These are phyloP conservation scores for Gasterosteus aculeatus DNA, from an alignment of 2,113 vertebrate species.

Conservation along the genomic window DNA sequence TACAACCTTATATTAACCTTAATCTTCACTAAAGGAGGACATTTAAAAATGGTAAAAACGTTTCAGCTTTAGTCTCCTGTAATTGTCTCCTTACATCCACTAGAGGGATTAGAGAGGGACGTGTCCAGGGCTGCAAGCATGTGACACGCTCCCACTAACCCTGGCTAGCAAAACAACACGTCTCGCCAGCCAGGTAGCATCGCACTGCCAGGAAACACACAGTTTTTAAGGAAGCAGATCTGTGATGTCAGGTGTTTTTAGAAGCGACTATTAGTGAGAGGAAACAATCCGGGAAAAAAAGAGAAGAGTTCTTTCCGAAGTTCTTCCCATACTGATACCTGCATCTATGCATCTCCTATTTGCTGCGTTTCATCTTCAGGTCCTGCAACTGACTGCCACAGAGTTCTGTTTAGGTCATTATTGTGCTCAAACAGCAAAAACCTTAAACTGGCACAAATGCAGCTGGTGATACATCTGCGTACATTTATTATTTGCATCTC, in stretches of 20 bases:
- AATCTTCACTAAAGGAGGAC: too few species aligned
- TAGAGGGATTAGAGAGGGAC: constrained; percentile 6
- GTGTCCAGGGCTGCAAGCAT: constrained; percentile 26
- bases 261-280: constrained; percentile 64
- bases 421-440: constrained; percentile 12
- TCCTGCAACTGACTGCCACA: background rate
- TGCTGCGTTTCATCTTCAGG: constrained; percentile 8
- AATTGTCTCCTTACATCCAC: constrained; percentile 12
- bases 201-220: constrained; percentile 73
- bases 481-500: too few species aligned
- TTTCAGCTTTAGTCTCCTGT: constrained; percentile 1
- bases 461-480: background rate
- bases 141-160: constrained; percentile 43
- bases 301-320: constrained; percentile 29
- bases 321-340: constrained; percentile 31
- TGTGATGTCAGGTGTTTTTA: constrained; percentile 78
- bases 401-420: constrained; percentile 30
- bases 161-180: constrained; percentile 39
- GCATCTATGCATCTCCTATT: constrained; percentile 3
- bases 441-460: background rate
- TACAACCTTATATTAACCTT: background rate
- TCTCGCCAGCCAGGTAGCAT: constrained; percentile 43
- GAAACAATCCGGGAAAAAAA: constrained; percentile 59
- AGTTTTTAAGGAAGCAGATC: constrained; percentile 77
- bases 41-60: background rate